Evolutionary conservation across 2,797 vertebrate species (phyloP), one percentile per base, ranked within the genome.

Genomic region (Protonibea diacanthus): DNA sequence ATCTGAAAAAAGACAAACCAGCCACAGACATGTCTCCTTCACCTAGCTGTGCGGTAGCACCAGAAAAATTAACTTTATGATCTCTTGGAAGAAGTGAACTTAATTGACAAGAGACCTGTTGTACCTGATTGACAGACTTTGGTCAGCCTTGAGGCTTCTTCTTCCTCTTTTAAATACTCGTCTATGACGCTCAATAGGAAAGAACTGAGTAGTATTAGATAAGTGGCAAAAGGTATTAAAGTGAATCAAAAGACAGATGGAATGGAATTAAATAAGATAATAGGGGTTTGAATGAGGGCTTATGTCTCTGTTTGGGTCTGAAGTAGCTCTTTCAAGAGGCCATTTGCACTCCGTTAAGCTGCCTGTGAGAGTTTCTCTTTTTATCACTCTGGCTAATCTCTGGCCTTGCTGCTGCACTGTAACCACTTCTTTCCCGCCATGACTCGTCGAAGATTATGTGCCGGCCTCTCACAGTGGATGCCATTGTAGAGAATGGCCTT

Each of bases 251-350:
- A 68, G 56, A 58, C 59, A 47, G 68, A 80, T 71, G 62, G 47
- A 79, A 42, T 52, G 56, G 51, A 71, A 73, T 27, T 76, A 64
- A 84, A 78, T 59, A 27, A 64, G 69, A 83, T 80, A 72, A 77
- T 70, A 18, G n/a, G 14, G 10, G 20, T 69, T 59, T 84, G 75
- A 85, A 81, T 85, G 56, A 59, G 71, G 78, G 78, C 74, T 86
- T 64, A 73, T 76, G 76, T 71, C 40, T 80, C 40, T 76, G 68
- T 78, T 74, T 76, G 74, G 60, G 48, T 82, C 67, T 80, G 61
- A 85, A 85, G 42, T 66, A 82, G 55, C 67, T 72, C 71, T 80
- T 89, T 86, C 68, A 86, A 76, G 63, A 73, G 78, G 51, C 71
- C 40, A 44, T 86, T 88, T 80, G 66, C 70, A 62, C 67, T 69